Evolutionary conservation across 2,113 vertebrate species (phyloP).

Genomic region (Clarias magur): DNA sequence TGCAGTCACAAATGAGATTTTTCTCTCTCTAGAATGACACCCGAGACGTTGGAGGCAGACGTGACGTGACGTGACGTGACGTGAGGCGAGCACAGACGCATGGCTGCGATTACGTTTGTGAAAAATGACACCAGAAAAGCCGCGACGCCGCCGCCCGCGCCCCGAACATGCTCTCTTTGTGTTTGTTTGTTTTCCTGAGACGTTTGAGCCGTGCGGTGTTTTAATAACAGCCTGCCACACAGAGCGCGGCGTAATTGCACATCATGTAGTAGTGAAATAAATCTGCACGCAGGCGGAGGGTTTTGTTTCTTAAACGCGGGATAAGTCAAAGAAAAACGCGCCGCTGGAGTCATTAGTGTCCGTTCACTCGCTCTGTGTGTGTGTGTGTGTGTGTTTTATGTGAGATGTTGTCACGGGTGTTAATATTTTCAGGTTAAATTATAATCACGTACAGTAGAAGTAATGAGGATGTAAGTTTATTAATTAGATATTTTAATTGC

Average conservation of each 20-base stretch:
- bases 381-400: neutral
- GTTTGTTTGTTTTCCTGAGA: slow-evolving; percentile 37
- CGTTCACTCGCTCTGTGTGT: neutral
- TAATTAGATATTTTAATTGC: neutral
- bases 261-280: neutral
- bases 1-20: neutral
- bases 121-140: slow-evolving; percentile 45
- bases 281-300: neutral
- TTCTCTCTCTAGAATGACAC: neutral
- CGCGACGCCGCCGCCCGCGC: slow-evolving; percentile 41
- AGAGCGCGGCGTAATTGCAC: neutral
- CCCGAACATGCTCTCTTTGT: slow-evolving; percentile 26
- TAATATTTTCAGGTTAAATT: neutral
- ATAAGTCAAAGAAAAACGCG: neutral
- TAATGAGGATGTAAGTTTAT: neutral
- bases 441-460: neutral
- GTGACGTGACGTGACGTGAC: neutral
- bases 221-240: slow-evolving; percentile 37
- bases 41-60: neutral
- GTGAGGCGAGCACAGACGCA: neutral
- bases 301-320: neutral
- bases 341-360: neutral
- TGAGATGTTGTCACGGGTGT: neutral
- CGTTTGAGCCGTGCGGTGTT: slow-evolving; percentile 28
- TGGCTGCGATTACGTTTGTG: neutral